Conservation (phyloP, 2,113 vertebrate genomes). For the Alectura lathami region DNA sequence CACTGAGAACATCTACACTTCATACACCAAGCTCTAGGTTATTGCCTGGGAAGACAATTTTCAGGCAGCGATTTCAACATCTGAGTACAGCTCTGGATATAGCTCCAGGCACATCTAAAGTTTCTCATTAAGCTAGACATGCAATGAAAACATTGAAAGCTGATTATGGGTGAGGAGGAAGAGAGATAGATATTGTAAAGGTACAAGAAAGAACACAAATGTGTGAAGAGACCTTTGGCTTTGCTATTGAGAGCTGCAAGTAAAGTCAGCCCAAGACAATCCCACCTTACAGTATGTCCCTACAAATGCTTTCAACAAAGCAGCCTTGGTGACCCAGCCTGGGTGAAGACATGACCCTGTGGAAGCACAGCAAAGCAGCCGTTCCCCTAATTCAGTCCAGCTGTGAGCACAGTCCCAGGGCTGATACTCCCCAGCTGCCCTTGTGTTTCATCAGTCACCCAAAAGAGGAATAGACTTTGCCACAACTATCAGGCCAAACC, state of each 20-base stretch:
- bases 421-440: background rate
- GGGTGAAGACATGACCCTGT: background rate
- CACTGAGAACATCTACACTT: conserved; percentile 52
- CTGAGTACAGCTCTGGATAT: conserved; percentile 19
- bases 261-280: background rate
- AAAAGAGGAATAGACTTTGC: background rate
- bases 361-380: background rate
- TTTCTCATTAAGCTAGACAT: conserved; percentile 65
- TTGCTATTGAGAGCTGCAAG: background rate
- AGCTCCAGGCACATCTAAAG: conserved; percentile 29
- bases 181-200: conserved; percentile 9
- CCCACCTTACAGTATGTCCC: background rate
- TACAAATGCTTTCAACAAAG: fast-evolving
- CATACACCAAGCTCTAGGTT: conserved; percentile 47
- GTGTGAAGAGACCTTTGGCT: background rate
- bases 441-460: background rate
- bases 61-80: conserved; percentile 20
- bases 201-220: background rate
- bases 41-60: conserved; percentile 65
- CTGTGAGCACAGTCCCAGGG: background rate
- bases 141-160: conserved; percentile 44
- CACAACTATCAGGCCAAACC: background rate
- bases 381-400: background rate
- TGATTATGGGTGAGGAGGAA: conserved; percentile 21
- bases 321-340: background rate